phyloP scores from a whole-genome alignment of 2,888 invertebrate genomes.

The Aspidiotus rigidus region DNA sequence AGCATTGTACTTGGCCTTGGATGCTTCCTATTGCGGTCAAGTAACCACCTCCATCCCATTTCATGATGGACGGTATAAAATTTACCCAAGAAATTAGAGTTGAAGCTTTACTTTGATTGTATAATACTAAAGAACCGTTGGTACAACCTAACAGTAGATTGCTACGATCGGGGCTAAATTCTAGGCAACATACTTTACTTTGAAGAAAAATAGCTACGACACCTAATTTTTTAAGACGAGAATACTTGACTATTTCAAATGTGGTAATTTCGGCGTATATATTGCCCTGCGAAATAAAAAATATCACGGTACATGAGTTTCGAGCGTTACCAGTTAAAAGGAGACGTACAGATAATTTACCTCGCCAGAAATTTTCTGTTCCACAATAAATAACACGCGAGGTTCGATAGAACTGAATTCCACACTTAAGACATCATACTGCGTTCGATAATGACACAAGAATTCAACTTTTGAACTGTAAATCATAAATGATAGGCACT shows the following conservation, averaged over 20 bases:
- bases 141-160: conserved; percentile 72
- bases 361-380: conserved; percentile 60
- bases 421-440: conserved; percentile 77
- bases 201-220: conserved; percentile 61
- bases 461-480: conserved; percentile 62
- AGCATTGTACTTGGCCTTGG: conserved; percentile 64
- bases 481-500: neutral
- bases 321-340: neutral
- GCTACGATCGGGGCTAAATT: conserved; percentile 61
- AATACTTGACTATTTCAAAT: conserved; percentile 50
- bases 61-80: conserved; percentile 48
- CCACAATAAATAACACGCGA: conserved; percentile 65
- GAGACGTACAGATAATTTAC: conserved; percentile 35
- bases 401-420: conserved; percentile 63
- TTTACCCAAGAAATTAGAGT: conserved; percentile 67
- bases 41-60: conserved; percentile 64
- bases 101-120: conserved; percentile 64
- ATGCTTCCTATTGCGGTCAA: conserved; percentile 60
- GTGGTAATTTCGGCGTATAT: conserved; percentile 62
- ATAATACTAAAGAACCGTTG: conserved; percentile 71
- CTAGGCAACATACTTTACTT: conserved; percentile 58
- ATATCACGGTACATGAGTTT: no score
- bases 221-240: conserved; percentile 53
- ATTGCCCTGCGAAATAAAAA: conserved; percentile 46
- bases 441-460: conserved; percentile 71